Percentiles rank a stretch among this genome's conserved stretches.
These are phyloP conservation scores for Eutolmus rufibarbis DNA, from an alignment of 2,888 invertebrate species.

Conservation along the genomic window DNA sequence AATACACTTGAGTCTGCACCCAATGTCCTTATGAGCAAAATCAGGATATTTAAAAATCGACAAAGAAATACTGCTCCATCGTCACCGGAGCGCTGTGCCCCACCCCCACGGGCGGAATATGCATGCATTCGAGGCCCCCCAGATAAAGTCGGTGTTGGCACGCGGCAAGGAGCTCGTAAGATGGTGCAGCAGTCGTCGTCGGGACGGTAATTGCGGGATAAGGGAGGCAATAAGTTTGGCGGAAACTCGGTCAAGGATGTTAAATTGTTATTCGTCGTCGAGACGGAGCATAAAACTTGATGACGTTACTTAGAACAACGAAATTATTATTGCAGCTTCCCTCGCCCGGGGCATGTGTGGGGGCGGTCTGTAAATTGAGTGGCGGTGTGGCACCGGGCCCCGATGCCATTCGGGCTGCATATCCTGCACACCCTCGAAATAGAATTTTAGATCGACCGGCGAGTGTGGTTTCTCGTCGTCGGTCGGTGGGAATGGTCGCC, in stretches of 20 bases:
- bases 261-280: constrained; percentile 48
- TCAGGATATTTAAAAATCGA: constrained; percentile 31
- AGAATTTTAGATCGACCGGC: constrained; percentile 31
- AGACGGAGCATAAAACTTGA: constrained; percentile 47
- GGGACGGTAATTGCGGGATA: neutral
- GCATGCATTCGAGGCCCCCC: neutral
- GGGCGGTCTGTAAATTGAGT: neutral
- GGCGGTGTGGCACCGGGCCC: neutral
- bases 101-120: neutral
- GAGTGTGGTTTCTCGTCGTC: constrained; percentile 1
- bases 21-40: constrained; percentile 27
- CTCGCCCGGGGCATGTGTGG: neutral
- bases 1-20: constrained; percentile 3
- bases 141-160: constrained; percentile 18
- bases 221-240: neutral
- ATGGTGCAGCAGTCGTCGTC: neutral
- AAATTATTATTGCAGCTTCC: constrained; percentile 47
- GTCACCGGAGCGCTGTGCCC: neutral
- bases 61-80: neutral
- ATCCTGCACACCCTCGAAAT: constrained; percentile 14
- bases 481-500: neutral
- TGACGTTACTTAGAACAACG: constrained; percentile 46
- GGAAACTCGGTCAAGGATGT: constrained; percentile 48
- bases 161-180: neutral
- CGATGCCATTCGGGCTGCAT: constrained; percentile 25